Percentiles rank a stretch among this genome's conserved stretches.
Evolutionary conservation across 1,140 invertebrate species (phyloP).

Genomic region (Megalonaias nervosa): DNA sequence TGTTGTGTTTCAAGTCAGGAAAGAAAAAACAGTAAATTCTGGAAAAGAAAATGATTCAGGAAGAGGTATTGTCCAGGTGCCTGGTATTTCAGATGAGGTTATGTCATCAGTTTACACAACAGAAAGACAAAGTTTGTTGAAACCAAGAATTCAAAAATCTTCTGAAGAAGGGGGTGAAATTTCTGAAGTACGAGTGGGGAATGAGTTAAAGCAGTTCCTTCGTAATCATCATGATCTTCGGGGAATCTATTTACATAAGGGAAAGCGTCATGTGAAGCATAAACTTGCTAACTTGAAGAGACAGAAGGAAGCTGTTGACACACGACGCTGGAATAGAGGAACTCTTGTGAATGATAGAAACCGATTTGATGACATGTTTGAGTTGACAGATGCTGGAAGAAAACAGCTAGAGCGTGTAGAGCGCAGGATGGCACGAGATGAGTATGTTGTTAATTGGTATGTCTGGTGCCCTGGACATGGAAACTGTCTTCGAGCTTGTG

Average conservation of each 20-base stretch:
- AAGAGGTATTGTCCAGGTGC: not conserved
- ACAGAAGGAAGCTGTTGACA: constrained; percentile 44
- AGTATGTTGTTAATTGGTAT: constrained; percentile 66
- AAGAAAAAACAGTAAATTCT: no score
- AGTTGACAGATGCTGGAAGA: constrained; percentile 53
- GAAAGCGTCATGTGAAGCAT: constrained; percentile 57
- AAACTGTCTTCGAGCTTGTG: constrained; percentile 61
- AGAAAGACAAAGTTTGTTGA: constrained; percentile 1
- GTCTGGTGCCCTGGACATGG: constrained; percentile 64
- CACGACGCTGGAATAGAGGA: constrained; percentile 55
- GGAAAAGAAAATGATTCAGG: no score
- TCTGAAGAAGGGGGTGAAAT: constrained; percentile 42
- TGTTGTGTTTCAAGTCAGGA: no score
- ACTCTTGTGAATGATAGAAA: constrained; percentile 53
- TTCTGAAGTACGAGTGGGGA: constrained; percentile 46
- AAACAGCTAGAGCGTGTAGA: constrained; percentile 42
- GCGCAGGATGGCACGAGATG: constrained; percentile 41
- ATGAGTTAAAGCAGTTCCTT: constrained; percentile 44
- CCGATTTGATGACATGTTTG: constrained; percentile 61
- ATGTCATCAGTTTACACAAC: not conserved
- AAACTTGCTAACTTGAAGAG: constrained; percentile 43
- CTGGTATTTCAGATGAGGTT: not conserved
- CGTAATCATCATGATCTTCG: constrained; percentile 51
- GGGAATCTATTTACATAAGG: constrained; percentile 59
- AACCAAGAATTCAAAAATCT: constrained; percentile 9